phyloP scores from a whole-genome alignment of 2,113 vertebrate species.

The Prunella fulvescens region DNA sequence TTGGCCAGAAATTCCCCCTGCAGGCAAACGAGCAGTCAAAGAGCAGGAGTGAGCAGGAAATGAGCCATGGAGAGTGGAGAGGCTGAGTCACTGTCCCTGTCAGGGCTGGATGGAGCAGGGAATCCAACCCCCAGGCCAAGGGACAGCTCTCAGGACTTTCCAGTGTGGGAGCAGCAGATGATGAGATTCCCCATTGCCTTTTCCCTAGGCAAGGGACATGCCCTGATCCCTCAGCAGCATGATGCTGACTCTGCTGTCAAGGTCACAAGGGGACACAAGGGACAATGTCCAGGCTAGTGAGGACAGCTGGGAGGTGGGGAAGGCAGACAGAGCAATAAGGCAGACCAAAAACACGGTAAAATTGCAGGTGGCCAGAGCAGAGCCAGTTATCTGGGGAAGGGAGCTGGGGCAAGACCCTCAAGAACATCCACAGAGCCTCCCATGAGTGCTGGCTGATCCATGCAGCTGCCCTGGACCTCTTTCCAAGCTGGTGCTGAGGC shows the following conservation, averaged over 20 bases:
- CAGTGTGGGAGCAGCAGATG: not conserved
- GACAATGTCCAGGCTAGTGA: not conserved
- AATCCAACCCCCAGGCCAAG: not conserved
- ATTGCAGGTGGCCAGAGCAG: not conserved
- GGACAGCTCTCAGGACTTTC: not conserved
- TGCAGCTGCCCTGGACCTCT: not conserved
- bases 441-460: fast-evolving
- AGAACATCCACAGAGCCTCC: not conserved
- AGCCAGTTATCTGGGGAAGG: not conserved
- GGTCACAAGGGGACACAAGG: not conserved
- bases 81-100: slow-evolving; percentile 3
- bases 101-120: not conserved
- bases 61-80: not conserved
- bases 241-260: not conserved
- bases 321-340: not conserved
- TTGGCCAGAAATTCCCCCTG: slow-evolving; percentile 1
- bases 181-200: not conserved
- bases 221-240: not conserved
- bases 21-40: not conserved
- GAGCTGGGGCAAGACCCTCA: not conserved
- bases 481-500: slow-evolving; percentile 33
- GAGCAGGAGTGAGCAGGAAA: slow-evolving; percentile 30
- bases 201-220: not conserved
- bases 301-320: not conserved
- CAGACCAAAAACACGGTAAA: not conserved